phyloP scores from a whole-genome alignment of 2,888 invertebrate species.

The Eurytoma adleriae region DNA sequence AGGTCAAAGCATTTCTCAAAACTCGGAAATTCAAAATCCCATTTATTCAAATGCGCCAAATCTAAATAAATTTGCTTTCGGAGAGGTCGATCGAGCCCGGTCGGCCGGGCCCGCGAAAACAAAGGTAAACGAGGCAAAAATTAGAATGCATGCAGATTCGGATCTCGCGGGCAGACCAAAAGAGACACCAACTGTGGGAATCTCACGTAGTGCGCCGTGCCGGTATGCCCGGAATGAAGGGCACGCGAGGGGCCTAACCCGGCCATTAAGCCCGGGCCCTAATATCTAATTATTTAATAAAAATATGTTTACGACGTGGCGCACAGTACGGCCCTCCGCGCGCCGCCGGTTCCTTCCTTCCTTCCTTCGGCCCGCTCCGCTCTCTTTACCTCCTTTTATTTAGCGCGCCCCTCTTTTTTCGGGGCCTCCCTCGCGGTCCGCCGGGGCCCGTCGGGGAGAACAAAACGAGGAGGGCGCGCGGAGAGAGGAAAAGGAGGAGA shows the following conservation, averaged over 20 bases:
- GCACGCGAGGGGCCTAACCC: slow-evolving; percentile 67
- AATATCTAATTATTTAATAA: slow-evolving; percentile 77
- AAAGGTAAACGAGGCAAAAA: slow-evolving; percentile 39
- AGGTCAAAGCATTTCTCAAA: background rate
- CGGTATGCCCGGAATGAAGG: slow-evolving; percentile 75
- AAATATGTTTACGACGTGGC: slow-evolving; percentile 76
- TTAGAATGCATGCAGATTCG: slow-evolving; percentile 39
- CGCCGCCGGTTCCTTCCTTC: slow-evolving; percentile 33
- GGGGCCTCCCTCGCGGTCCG: background rate
- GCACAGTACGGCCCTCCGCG: slow-evolving; percentile 71
- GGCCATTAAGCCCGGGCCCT: slow-evolving; percentile 46
- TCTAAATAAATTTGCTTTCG: slow-evolving; percentile 24
- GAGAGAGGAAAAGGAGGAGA: slow-evolving; percentile 54
- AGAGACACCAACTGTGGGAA: slow-evolving; percentile 73
- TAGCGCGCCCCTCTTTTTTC: slow-evolving; percentile 8
- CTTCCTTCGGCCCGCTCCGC: slow-evolving; percentile 58
- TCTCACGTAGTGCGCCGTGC: slow-evolving; percentile 71
- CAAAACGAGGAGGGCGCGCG: background rate
- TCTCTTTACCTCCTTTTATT: slow-evolving; percentile 44
- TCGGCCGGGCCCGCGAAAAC: background rate
- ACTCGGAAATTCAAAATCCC: background rate
- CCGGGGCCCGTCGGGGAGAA: slow-evolving; percentile 42
- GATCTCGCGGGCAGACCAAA: slow-evolving; percentile 35
- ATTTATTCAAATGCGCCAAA: background rate
- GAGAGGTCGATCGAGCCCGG: background rate